A percentile compares a stretch with the other conserved stretches of the same genome.
Conservation (phyloP, 2,113 vertebrate species). For the Scytalopus superciliaris region DNA sequence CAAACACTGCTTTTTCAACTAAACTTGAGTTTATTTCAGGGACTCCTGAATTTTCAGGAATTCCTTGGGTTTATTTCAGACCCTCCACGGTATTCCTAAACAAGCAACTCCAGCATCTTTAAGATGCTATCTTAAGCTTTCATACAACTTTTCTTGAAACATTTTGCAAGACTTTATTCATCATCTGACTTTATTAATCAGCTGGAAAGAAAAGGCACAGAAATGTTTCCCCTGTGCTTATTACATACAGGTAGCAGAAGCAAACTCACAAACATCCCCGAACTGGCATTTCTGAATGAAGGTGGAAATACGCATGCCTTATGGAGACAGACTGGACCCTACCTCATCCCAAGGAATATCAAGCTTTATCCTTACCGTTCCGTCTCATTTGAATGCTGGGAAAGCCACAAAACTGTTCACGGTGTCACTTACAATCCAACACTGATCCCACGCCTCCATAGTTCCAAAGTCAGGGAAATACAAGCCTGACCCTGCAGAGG, state of each 20-base stretch:
- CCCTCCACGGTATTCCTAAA: neutral
- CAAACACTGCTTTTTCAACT: neutral
- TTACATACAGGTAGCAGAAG: neutral
- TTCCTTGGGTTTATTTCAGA: neutral
- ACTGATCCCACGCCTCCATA: neutral
- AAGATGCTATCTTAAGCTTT: neutral
- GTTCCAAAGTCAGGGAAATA: neutral
- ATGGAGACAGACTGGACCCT: neutral
- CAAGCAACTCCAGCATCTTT: neutral
- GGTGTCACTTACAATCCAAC: neutral
- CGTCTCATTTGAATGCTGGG: neutral
- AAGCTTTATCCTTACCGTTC: neutral
- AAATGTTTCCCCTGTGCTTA: neutral
- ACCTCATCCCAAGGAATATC: neutral
- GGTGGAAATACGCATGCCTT: rapidly evolving
- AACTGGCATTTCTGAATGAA: neutral
- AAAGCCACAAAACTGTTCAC: neutral
- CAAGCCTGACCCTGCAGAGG: neutral
- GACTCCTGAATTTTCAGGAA: neutral
- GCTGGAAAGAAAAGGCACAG: neutral
- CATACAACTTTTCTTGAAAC: neutral
- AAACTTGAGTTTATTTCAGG: neutral
- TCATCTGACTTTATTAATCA: neutral
- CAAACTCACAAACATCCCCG: neutral
- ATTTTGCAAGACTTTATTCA: neutral